Conservation (phyloP, 2,113 vertebrate genomes). For the Scomber japonicus region DNA sequence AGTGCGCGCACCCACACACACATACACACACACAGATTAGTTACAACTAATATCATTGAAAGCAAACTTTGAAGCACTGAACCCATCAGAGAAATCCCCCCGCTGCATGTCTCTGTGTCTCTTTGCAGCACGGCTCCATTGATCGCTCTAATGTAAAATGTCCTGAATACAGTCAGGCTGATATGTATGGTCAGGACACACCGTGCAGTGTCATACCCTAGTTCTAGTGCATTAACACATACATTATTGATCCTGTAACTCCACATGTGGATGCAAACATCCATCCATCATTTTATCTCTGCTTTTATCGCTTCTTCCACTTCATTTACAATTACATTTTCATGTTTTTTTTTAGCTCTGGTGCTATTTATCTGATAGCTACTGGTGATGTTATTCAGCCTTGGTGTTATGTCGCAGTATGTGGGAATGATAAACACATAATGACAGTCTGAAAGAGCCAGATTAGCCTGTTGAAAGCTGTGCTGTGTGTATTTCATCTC, state of each 20-base stretch:
- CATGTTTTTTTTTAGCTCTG: no score
- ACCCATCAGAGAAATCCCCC: not conserved
- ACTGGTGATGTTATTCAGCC: no score
- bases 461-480: not conserved
- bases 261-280: not conserved
- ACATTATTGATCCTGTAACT: constrained; percentile 36
- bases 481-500: not conserved
- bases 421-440: not conserved
- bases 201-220: not conserved
- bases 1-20: constrained; percentile 15
- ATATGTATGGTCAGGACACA: constrained; percentile 2
- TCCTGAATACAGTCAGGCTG: not conserved
- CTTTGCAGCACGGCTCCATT: constrained; percentile 16
- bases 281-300: not conserved
- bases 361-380: not conserved
- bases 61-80: not conserved
- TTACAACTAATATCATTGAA: constrained; percentile 8
- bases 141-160: constrained; percentile 19
- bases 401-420: no score
- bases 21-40: constrained; percentile 17
- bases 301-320: not conserved
- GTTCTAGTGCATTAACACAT: no score
- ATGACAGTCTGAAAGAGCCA: not conserved
- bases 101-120: not conserved
- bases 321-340: not conserved